Evolutionary conservation across 2,113 vertebrate species (phyloP).

Genomic region (Arenaria interpres): DNA sequence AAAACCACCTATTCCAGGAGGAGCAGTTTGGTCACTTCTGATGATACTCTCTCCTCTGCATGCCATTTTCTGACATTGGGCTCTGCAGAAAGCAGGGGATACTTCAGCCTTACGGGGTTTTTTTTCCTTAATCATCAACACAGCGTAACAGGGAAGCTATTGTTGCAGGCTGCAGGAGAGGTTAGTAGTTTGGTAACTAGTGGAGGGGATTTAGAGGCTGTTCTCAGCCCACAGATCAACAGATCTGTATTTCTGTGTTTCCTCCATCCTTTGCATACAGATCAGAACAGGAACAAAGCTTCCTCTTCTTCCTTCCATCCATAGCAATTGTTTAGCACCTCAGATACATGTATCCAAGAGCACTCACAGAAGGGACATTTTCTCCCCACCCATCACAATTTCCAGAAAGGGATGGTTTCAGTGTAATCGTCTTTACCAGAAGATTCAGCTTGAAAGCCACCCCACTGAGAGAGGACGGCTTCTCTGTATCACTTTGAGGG

Average conservation of each 20-base stretch:
- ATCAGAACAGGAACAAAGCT: neutral
- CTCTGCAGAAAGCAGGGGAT: neutral
- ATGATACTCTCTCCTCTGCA: too few species aligned
- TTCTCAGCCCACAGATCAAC: neutral
- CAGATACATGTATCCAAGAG: neutral
- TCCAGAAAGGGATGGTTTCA: neutral
- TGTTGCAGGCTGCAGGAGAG: neutral
- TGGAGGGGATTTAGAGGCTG: neutral
- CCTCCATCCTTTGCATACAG: neutral
- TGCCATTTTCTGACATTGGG: neutral
- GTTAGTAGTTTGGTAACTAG: neutral
- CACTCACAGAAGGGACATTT: neutral
- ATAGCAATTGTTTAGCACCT: neutral
- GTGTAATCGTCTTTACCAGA: neutral
- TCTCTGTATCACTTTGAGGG: fast-evolving
- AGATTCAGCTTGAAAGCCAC: neutral
- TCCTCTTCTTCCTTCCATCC: neutral
- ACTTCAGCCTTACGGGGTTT: fast-evolving
- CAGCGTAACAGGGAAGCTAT: neutral
- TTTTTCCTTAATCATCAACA: neutral
- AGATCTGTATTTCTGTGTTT: neutral
- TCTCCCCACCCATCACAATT: neutral
- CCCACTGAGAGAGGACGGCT: neutral
- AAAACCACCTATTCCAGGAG: neutral
- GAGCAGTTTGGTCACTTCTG: neutral